These are phyloP conservation scores for Amphimallon solstitiale DNA, from an alignment of 2,888 invertebrate genomes.

Conservation along the genomic window DNA sequence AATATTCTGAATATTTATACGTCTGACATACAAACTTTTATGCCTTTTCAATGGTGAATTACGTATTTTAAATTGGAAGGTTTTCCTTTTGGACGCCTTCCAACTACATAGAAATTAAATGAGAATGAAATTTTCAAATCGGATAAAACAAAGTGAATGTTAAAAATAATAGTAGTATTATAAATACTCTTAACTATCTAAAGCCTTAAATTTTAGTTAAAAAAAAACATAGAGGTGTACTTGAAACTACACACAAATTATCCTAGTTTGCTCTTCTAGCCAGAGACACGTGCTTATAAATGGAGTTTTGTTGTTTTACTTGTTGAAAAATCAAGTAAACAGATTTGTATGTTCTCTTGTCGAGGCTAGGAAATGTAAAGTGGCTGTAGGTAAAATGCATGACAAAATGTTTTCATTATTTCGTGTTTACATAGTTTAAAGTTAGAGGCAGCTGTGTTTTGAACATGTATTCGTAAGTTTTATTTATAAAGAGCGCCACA, in stretches of 20 bases:
- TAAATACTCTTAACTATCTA: neutral
- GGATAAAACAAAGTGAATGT: neutral
- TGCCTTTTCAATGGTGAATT: too few relatives aligned
- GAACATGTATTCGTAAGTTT: slow-evolving; percentile 20
- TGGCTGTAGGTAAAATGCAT: neutral
- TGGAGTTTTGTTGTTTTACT: slow-evolving; percentile 4
- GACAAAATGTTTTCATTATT: slow-evolving; percentile 14
- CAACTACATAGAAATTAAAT: neutral
- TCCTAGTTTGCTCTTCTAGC: neutral
- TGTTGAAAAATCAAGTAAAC: slow-evolving; percentile 14
- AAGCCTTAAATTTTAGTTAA: neutral
- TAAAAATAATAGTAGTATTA: too few relatives aligned
- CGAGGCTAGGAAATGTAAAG: slow-evolving; percentile 11
- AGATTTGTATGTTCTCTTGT: slow-evolving; percentile 16
- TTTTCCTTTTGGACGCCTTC: neutral
- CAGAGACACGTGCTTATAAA: slow-evolving; percentile 6
- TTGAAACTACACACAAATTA: neutral
- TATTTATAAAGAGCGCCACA: slow-evolving; percentile 35
- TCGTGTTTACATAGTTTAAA: slow-evolving; percentile 21
- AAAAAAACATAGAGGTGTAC: neutral
- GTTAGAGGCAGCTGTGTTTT: slow-evolving; percentile 29
- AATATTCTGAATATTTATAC: too few relatives aligned
- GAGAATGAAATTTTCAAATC: neutral
- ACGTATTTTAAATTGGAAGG: too few relatives aligned
- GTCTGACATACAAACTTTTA: too few relatives aligned